Conservation (phyloP, 2,888 invertebrate species). For the Schrankia costaestrigalis region DNA sequence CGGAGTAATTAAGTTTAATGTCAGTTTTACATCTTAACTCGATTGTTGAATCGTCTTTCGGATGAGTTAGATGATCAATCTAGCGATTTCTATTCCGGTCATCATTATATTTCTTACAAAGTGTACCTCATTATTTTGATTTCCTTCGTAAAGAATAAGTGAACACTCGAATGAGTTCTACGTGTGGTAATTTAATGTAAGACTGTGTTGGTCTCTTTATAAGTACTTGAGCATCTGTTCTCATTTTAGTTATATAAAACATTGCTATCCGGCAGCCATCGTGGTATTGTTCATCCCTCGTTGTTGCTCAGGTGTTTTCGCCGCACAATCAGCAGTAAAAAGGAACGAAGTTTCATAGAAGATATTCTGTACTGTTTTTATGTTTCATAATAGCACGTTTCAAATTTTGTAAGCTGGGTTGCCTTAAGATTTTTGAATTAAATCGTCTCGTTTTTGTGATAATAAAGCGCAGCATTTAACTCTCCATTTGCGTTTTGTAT, state of each 20-base stretch:
- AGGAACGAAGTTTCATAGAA: conserved; percentile 54
- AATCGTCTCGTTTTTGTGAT: conserved; percentile 15
- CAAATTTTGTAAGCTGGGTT: conserved; percentile 26
- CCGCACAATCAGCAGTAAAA: conserved; percentile 74
- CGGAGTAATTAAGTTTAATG: conserved; percentile 71
- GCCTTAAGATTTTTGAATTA: conserved; percentile 22
- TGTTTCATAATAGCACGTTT: conserved; percentile 40
- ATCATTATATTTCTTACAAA: too few species aligned
- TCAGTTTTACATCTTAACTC: conserved; percentile 60
- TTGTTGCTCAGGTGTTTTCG: conserved; percentile 61
- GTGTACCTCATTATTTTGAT: too few species aligned
- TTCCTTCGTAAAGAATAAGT: too few species aligned
- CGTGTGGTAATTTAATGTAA: conserved; percentile 15
- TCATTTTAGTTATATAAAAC: conserved; percentile 15
- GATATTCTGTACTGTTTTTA: conserved; percentile 48
- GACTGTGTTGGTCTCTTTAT: conserved; percentile 12
- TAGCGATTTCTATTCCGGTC: conserved; percentile 26
- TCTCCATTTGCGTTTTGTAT: conserved; percentile 13
- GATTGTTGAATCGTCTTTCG: conserved; percentile 45
- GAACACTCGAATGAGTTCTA: too few species aligned
- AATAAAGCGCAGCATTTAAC: conserved; percentile 19
- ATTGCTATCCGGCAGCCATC: conserved; percentile 29
- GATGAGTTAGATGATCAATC: conserved; percentile 30
- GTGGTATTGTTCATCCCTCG: conserved; percentile 38
- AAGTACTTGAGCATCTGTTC: conserved; percentile 13